phyloP scores from a whole-genome alignment of 1,140 invertebrate genomes.

The Littorina saxatilis region DNA sequence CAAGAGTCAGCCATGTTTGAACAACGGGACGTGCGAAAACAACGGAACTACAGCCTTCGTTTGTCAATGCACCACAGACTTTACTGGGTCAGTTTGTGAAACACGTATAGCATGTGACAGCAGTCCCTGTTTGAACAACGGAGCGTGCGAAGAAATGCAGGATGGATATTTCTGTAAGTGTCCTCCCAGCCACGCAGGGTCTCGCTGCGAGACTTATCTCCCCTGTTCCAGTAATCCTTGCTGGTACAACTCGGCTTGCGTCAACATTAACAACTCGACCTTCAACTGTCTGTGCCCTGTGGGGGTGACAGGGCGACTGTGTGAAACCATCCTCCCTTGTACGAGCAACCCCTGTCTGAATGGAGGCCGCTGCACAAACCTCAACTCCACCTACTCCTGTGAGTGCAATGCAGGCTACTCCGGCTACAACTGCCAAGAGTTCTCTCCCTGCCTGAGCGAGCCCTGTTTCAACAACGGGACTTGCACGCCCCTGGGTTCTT shows the following conservation, averaged over 20 bases:
- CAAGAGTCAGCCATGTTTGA: constrained; percentile 56
- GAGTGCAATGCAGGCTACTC: constrained; percentile 45
- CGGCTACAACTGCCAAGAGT: constrained; percentile 53
- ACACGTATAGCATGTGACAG: not conserved
- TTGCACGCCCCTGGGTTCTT: constrained; percentile 39
- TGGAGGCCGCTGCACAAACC: constrained; percentile 66
- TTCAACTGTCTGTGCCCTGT: constrained; percentile 44
- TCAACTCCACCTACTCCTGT: constrained; percentile 60
- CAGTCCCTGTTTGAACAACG: constrained; percentile 39
- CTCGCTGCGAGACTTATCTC: constrained; percentile 55
- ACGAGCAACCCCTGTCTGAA: constrained; percentile 58
- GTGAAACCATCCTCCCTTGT: constrained; percentile 75
- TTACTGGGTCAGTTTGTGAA: constrained; percentile 46
- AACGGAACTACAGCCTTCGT: constrained; percentile 31
- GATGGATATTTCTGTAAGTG: constrained; percentile 53
- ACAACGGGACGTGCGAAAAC: constrained; percentile 51
- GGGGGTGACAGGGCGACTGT: constrained; percentile 41
- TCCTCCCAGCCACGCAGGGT: constrained; percentile 46
- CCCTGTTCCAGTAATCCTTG: constrained; percentile 58
- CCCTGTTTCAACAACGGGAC: constrained; percentile 60
- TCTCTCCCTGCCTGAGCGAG: constrained; percentile 47
- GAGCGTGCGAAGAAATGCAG: not conserved
- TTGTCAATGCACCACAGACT: constrained; percentile 42
- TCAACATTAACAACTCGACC: constrained; percentile 24
- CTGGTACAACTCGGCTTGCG: constrained; percentile 48